A percentile compares a stretch with the other conserved stretches of the same genome.
Conservation (phyloP, 1,140 invertebrate genomes). For the Wasmannia auropunctata region DNA sequence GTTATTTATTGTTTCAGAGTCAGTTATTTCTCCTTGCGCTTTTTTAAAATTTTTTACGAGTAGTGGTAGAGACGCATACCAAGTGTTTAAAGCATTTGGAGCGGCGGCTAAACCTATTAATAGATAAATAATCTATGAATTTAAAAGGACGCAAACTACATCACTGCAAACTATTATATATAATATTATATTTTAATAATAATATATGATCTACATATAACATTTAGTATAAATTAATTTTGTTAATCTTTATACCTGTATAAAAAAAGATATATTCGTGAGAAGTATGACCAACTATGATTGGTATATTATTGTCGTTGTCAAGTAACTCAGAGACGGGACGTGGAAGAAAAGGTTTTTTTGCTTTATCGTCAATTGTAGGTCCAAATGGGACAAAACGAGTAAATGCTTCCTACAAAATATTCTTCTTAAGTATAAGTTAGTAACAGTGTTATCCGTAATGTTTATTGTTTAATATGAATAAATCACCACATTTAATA, state of each 20-base stretch:
- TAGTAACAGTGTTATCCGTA: neutral
- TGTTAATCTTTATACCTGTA: slow-evolving; percentile 9
- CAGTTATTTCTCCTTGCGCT: no score
- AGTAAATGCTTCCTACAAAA: neutral
- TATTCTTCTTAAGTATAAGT: neutral
- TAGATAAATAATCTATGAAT: neutral
- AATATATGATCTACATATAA: no score
- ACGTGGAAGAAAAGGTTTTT: slow-evolving; percentile 55
- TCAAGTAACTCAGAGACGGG: slow-evolving; percentile 28
- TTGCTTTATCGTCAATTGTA: slow-evolving; percentile 21
- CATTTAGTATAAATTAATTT: no score
- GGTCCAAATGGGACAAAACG: neutral
- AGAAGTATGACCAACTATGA: slow-evolving; percentile 18
- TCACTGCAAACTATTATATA: neutral
- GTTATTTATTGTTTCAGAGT: no score
- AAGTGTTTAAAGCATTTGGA: neutral
- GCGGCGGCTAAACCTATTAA: slow-evolving; percentile 26
- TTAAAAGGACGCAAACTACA: no score
- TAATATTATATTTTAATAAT: neutral
- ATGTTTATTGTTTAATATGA: slow-evolving; percentile 6
- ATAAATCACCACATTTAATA: neutral
- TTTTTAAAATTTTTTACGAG: neutral
- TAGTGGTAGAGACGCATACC: neutral
- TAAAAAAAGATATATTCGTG: neutral
- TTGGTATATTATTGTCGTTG: slow-evolving; percentile 12